Percentiles rank a stretch among this genome's conserved stretches.
phyloP scores from a whole-genome alignment of 1,140 invertebrate genomes.

The Apis cerana region DNA sequence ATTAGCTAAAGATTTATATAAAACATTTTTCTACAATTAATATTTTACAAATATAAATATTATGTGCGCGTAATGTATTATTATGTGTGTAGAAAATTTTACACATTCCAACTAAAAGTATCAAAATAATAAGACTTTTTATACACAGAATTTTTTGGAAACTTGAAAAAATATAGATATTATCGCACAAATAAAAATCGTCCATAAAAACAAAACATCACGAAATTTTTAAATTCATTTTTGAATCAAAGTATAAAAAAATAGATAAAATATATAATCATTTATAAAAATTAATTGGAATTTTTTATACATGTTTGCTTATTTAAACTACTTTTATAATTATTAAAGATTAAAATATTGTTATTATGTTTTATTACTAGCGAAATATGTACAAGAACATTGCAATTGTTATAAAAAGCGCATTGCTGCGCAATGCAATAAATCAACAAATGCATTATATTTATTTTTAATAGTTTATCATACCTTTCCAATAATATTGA shows the following conservation, averaged over 20 bases:
- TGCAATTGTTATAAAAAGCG: constrained; percentile 70
- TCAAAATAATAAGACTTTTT: constrained; percentile 24
- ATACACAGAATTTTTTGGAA: constrained; percentile 4
- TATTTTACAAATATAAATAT: constrained; percentile 26
- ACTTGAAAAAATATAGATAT: neutral
- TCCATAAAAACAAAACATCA: neutral
- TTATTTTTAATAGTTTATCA: constrained; percentile 47
- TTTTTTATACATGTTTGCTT: constrained; percentile 44
- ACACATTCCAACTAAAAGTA: constrained; percentile 11
- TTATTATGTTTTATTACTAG: constrained; percentile 69
- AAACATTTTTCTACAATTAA: constrained; percentile 50
- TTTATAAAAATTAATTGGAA: neutral
- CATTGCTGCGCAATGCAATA: constrained; percentile 72
- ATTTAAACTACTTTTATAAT: constrained; percentile 52
- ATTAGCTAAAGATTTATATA: constrained; percentile 44
- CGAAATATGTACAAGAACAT: constrained; percentile 63
- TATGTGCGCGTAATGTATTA: neutral
- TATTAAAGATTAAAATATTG: constrained; percentile 65
- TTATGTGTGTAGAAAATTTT: neutral
- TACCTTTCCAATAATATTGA: constrained; percentile 13
- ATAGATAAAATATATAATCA: neutral
- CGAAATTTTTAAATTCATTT: constrained; percentile 8
- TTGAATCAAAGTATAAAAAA: neutral
- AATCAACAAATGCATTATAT: constrained; percentile 58
- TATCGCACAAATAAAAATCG: constrained; percentile 7